Base-by-base conservation (phyloP, 2,113 vertebrate species). In the Mesoclemmys tuberculata region DNA sequence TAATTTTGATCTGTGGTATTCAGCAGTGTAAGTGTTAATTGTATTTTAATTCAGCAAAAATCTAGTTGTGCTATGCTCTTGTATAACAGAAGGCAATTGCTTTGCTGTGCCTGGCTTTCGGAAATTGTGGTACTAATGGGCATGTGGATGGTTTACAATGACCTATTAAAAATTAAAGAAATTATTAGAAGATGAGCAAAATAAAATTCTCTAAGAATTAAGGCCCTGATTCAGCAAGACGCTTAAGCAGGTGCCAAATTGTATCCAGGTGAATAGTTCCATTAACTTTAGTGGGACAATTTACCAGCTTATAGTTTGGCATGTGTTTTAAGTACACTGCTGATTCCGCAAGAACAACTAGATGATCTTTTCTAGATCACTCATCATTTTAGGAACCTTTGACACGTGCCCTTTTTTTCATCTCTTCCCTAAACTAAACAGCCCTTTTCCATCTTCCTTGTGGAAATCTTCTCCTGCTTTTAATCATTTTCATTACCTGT, bases 1-100 rank as follows among this genome's bases (percentile, higher is more conserved):
- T 96, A 83, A 85, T 97, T 97, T 94, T 94, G 74, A 56, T 91
- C 64, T 56, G 2, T 2, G 78, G 95, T 94, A 96, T 91, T 94
- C 90, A 12, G 93, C 92, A 92, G 90, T 97, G 92, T 92, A 52
- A 84, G 93, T 0, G 0, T 79, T 86, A 8, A 74, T 29, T 29
- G 10, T 58, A 89, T 82, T 87, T 78, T 54, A 2, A 87, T 64
- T 48, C 41, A 94, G 93, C 90, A 93, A 89, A 80, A 0, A 58
- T 27, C 26, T 27, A 58, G 56, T 56, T 89, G 54, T 0, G 75
- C 91, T 35, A 56, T n/a, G 58, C 61, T 51, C 82, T 68, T 5
- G 5, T 58, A 11, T 29, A 58, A 19, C 55, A 58, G 89, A 49
- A 90, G 93, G 91, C 82, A 93, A 78, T 3, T 6, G 93, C 92